Evolutionary conservation across 37 sponge, comb jelly and placozoan species (phyloP).

Genomic region (Ephydatia muelleri): DNA sequence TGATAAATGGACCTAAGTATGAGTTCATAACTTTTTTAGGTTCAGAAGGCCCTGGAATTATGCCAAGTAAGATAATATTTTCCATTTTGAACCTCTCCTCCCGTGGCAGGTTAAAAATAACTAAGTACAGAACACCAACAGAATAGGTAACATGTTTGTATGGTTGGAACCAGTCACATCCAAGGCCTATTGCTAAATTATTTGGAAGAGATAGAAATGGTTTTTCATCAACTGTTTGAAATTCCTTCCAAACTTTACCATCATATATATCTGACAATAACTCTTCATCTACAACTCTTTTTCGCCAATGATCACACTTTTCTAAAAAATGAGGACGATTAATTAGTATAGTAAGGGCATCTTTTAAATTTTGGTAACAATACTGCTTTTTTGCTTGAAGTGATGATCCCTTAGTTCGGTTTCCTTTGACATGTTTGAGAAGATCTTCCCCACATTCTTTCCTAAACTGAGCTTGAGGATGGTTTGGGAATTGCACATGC

Average conservation of each 20-base stretch:
- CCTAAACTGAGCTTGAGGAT: too few relatives aligned
- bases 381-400: too few relatives aligned
- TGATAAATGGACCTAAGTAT: slow-evolving; percentile 1
- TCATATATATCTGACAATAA: slow-evolving; percentile 32
- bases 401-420: too few relatives aligned
- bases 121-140: slow-evolving; percentile 20
- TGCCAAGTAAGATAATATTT: slow-evolving; percentile 21
- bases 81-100: slow-evolving; percentile 12
- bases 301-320: too few relatives aligned
- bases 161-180: slow-evolving; percentile 32
- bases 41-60: slow-evolving; percentile 33
- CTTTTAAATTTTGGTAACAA: too few relatives aligned
- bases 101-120: slow-evolving; percentile 11
- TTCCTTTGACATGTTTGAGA: too few relatives aligned
- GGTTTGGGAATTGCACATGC: too few relatives aligned
- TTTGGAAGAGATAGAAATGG: neutral
- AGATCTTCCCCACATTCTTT: too few relatives aligned
- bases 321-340: too few relatives aligned
- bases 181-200: neutral
- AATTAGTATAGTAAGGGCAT: too few relatives aligned
- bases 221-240: slow-evolving; percentile 8
- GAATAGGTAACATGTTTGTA: slow-evolving; percentile 4
- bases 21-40: slow-evolving; percentile 7
- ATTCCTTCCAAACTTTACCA: slow-evolving; percentile 31
- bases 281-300: neutral